A percentile compares a stretch with the other conserved stretches of the same genome.
Conservation (phyloP, 2,888 invertebrate species). For the Mesorhabditis belari region DNA sequence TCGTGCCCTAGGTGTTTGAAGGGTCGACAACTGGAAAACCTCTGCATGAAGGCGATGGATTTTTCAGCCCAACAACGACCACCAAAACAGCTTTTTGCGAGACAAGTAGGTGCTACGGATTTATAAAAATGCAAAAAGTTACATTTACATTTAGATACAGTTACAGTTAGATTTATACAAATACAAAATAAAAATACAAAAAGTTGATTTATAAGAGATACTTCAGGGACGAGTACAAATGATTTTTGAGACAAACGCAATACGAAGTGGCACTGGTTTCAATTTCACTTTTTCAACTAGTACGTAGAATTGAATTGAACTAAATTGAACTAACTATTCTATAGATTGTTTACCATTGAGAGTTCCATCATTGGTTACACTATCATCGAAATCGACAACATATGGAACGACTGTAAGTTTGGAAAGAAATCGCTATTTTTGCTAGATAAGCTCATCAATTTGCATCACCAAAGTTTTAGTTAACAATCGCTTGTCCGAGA, state of each 20-base stretch:
- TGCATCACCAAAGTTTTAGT: slow-evolving; percentile 1
- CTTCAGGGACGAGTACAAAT: slow-evolving; percentile 1
- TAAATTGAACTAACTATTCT: slow-evolving; percentile 3
- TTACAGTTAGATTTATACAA: no score
- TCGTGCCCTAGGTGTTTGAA: slow-evolving; percentile 68
- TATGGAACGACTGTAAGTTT: slow-evolving; percentile 41
- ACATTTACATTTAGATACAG: no score
- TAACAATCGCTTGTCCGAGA: slow-evolving; percentile 45
- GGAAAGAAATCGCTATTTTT: neutral
- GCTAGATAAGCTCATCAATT: neutral
- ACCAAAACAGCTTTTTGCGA: slow-evolving; percentile 30
- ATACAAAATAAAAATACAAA: no score
- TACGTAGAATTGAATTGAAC: slow-evolving; percentile 8
- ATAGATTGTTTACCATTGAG: slow-evolving; percentile 47
- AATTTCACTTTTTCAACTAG: slow-evolving; percentile 53
- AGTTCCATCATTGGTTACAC: slow-evolving; percentile 36
- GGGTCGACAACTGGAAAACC: slow-evolving; percentile 77
- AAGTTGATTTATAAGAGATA: no score
- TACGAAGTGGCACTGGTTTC: slow-evolving; percentile 40
- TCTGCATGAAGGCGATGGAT: slow-evolving; percentile 77
- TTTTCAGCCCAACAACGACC: slow-evolving; percentile 19
- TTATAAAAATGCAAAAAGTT: no score
- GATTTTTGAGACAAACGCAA: slow-evolving; percentile 18
- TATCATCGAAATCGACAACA: slow-evolving; percentile 46
- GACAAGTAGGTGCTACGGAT: slow-evolving; percentile 30